Percentiles rank a stretch among this genome's conserved stretches.
phyloP scores from a whole-genome alignment of 2,113 vertebrate genomes.

The Melanerpes aurifrons region DNA sequence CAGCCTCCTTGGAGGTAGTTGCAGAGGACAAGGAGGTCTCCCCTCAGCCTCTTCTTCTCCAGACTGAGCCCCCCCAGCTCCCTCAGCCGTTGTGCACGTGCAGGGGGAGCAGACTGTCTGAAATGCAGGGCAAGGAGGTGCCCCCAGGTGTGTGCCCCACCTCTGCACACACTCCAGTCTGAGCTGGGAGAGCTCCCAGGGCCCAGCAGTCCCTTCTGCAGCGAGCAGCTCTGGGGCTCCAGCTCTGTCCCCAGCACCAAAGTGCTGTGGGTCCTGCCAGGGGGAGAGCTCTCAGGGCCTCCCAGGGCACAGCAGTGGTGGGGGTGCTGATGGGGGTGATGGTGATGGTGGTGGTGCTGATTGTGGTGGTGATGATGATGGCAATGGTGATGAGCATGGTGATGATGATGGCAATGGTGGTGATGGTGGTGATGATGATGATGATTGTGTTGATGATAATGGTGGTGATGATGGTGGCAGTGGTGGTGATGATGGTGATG shows the following conservation, averaged over 20 bases:
- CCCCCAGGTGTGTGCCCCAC: neutral
- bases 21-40: no score
- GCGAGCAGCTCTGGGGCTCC: neutral
- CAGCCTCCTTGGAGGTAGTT: no score
- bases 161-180: neutral
- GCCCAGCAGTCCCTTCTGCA: fast-evolving
- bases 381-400: neutral
- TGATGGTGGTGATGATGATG: no score
- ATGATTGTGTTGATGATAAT: no score
- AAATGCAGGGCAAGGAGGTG: neutral
- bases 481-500: no score
- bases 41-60: no score
- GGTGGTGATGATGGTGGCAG: no score
- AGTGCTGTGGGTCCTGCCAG: neutral
- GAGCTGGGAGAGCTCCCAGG: fast-evolving
- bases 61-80: no score
- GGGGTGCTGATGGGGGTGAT: neutral
- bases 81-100: neutral
- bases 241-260: neutral
- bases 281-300: neutral
- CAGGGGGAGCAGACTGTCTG: neutral
- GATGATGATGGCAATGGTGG: neutral
- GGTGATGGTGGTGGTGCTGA: no score
- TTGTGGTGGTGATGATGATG: no score
- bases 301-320: neutral